Percentiles rank a stretch among this genome's conserved stretches.
These are phyloP conservation scores for Andricus curvator DNA, from an alignment of 2,888 invertebrate genomes.

Conservation along the genomic window DNA sequence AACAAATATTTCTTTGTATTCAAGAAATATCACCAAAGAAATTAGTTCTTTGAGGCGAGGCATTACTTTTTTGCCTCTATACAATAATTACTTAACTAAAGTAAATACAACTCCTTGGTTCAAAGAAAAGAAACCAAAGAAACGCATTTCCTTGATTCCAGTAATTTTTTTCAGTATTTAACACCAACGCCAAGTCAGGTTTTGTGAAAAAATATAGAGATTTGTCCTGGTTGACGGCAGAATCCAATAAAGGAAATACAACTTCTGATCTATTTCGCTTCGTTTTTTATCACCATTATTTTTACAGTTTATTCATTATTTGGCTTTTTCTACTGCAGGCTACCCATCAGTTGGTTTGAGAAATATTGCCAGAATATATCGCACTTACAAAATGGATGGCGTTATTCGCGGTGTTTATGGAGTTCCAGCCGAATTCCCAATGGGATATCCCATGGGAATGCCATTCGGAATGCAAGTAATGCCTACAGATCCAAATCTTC, in stretches of 20 bases:
- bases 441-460: not conserved
- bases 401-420: not conserved
- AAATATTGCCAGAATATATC: not conserved
- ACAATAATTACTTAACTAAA: too few relatives aligned
- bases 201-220: too few relatives aligned
- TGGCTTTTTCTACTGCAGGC: not conserved
- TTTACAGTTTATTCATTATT: not conserved
- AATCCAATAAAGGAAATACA: not conserved
- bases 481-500: not conserved
- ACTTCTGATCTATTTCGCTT: not conserved
- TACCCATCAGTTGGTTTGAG: not conserved
- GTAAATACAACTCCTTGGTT: too few relatives aligned
- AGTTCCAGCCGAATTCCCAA: not conserved
- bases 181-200: too few relatives aligned
- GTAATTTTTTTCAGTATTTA: too few relatives aligned
- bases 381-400: not conserved
- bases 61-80: too few relatives aligned
- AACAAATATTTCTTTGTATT: too few relatives aligned
- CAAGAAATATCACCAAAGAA: too few relatives aligned
- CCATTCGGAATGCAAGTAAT: not conserved
- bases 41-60: too few relatives aligned
- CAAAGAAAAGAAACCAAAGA: too few relatives aligned
- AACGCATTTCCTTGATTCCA: too few relatives aligned
- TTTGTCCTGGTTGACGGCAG: too few relatives aligned
- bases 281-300: not conserved